Base-by-base conservation (phyloP, 2,797 vertebrate genomes). In the Lateolabrax maculatus region DNA sequence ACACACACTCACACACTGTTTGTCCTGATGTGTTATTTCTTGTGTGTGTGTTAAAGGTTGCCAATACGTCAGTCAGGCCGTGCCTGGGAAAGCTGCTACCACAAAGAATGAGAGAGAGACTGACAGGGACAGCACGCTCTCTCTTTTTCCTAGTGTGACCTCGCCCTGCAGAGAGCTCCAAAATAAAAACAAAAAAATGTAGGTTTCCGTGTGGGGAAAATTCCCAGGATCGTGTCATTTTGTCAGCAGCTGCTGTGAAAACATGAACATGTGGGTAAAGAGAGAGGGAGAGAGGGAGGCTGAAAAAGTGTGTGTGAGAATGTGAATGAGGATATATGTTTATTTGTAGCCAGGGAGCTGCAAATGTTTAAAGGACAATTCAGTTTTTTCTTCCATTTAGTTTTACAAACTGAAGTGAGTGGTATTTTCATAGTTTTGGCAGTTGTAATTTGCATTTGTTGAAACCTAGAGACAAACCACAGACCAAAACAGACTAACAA, bases 101-200 rank as follows among this genome's bases (percentile, higher is more conserved):
- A 19, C 62, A 77, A n/a, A 76, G 80, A 71, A 29, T 7, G 34
- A 75, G 56, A 49, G 58, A 25, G n/a, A 44, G 78, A 31, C 57
- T 52, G 78, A 87, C 70, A 78, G 75, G 80, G 55, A 89, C 64
- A 77, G 72, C 87, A 49, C 81, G 85, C 83, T 71, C 56, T 55
- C 66, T 68, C 67, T 72, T 67, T 87, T 84, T 75, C 73, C 84
- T 37, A 48, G 58, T 12, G 72, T 83, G 81, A 81, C 91, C 91
- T 90, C 86, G 85, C 90, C 90, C 92, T 83, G 80, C 81, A 19
- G 64, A 71, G 34, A 84, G 89, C 81, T 90, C 75, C 39, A 72
- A 79, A 91, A 92, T 79, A 80, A 89, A n/a, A 85, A 88, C 19
- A 46, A 63, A 58, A 34, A 89, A 89, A 90, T 79, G 77, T 61